These are phyloP conservation scores for Cyanistes caeruleus DNA, from an alignment of 2,113 vertebrate genomes.

Conservation along the genomic window DNA sequence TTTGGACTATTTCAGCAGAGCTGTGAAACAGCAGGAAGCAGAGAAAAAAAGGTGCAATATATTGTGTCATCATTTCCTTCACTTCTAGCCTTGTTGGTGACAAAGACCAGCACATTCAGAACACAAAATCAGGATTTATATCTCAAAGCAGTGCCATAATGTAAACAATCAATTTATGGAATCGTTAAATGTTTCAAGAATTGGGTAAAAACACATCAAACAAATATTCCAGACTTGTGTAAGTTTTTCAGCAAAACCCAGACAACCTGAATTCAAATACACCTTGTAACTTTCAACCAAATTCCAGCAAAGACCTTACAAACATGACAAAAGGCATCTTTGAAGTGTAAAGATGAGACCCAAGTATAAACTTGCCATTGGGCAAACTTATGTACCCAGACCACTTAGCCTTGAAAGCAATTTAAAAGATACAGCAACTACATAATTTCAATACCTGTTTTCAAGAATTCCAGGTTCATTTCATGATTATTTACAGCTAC, in stretches of 20 bases:
- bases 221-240: background rate
- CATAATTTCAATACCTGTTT: background rate
- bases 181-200: background rate
- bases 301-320: background rate
- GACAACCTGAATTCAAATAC: background rate
- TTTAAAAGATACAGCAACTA: background rate
- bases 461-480: background rate
- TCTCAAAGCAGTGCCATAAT: background rate
- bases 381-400: background rate
- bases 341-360: background rate
- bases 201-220: background rate
- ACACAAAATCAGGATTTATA: background rate
- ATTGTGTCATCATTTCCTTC: background rate
- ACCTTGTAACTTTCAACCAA: background rate
- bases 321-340: background rate
- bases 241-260: background rate
- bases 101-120: background rate
- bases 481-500: background rate
- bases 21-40: background rate
- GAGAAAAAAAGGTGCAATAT: background rate
- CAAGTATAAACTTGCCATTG: background rate
- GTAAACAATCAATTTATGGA: background rate
- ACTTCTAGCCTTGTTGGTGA: background rate
- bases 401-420: background rate
- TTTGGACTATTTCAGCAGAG: background rate